Conservation (phyloP, 30 jellyfish, hydroid and myxozoan species). For the Chironex yamaguchii region DNA sequence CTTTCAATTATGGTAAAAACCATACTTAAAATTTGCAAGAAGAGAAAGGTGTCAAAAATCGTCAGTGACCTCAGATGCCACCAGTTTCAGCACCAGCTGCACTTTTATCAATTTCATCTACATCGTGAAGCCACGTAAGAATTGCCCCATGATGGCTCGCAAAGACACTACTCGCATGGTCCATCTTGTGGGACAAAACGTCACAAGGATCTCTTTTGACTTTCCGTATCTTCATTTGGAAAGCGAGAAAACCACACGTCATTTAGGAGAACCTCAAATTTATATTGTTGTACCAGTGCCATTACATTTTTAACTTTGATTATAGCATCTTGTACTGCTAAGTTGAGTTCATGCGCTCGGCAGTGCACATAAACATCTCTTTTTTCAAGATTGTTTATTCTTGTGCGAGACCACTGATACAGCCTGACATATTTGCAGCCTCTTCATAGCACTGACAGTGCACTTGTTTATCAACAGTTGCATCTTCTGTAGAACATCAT, state of each 20-base stretch:
- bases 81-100: background rate
- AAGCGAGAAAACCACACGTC: too few relatives aligned
- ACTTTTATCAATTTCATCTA: background rate
- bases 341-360: background rate
- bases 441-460: conserved; percentile 36
- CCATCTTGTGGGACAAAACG: background rate
- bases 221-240: too few relatives aligned
- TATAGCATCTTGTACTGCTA: background rate
- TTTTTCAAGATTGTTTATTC: background rate
- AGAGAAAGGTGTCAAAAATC: background rate
- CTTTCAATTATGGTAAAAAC: background rate
- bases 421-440: conserved; percentile 40
- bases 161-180: background rate
- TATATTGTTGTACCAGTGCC: background rate
- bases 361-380: background rate
- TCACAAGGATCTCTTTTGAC: background rate
- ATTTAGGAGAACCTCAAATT: too few relatives aligned
- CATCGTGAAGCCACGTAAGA: background rate
- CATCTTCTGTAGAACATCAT: conserved; percentile 8
- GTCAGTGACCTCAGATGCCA: background rate
- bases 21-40: background rate
- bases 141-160: background rate
- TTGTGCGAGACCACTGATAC: background rate
- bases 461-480: background rate
- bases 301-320: background rate